Base-by-base conservation (phyloP, 2,797 vertebrate genomes). In the Paguma larvata region DNA sequence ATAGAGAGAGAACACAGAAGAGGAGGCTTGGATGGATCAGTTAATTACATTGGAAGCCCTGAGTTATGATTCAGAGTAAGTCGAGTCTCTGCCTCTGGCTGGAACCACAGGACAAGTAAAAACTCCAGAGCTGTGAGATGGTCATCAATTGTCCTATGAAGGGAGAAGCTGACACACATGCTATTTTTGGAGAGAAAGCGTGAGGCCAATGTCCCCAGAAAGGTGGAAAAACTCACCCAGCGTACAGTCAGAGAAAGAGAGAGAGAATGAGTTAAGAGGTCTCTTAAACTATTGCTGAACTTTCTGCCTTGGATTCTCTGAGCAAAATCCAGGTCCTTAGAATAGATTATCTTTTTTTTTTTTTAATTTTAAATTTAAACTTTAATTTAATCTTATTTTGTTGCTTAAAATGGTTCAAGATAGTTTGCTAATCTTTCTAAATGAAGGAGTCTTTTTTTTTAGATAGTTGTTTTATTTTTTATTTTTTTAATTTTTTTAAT, bases 391-490 rank as follows among this genome's bases (percentile, higher is more conserved):
- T 23, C 30, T 68, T 46, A 4, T n/a, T 14, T 27, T 68, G n/a
- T 14, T n/a, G 38, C 23, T 75, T 89, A 63, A 83, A 0, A 3
- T 62, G 75, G 34, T n/a, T 82, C 56, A 56, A 34, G n/a, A 59
- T 95, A 30, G 41, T 75, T 91, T 93, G 85, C 59, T 77, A 75
- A 86, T 86, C 19, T 10, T 75, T 63, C 38, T 51, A 67, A 83
- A 72, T n/a, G 78, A 89, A 89, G 7, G 44, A 72, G 5, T 48
- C 8, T 77, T 84, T n/a, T n/a, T n/a, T n/a, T n/a, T n/a, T n/a
- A n/a, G n/a, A n/a, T n/a, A n/a, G n/a, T n/a, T n/a, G n/a, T n/a
- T n/a, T n/a, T n/a, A n/a, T n/a, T n/a, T n/a, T n/a, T n/a, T n/a
- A n/a, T n/a, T n/a, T n/a, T n/a, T n/a, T n/a, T n/a, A n/a, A n/a